These are phyloP conservation scores for Nomada goodeniana DNA, from an alignment of 2,888 invertebrate species.

Conservation along the genomic window DNA sequence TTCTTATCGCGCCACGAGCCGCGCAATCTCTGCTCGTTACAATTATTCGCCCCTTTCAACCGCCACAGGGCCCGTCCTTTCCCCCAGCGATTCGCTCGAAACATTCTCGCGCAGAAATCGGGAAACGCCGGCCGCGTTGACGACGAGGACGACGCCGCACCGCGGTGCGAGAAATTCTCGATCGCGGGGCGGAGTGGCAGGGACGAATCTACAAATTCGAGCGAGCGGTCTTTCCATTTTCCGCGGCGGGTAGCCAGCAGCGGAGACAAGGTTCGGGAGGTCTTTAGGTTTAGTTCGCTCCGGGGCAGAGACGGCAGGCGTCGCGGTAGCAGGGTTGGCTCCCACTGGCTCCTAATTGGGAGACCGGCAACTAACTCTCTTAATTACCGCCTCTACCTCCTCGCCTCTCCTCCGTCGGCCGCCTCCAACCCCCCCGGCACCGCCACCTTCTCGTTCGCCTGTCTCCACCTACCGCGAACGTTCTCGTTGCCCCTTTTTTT, in stretches of 20 bases:
- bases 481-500: constrained; percentile 48
- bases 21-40: constrained; percentile 77
- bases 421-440: constrained; percentile 59
- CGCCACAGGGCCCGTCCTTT: constrained; percentile 29
- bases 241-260: constrained; percentile 60
- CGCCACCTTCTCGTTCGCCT: constrained; percentile 63
- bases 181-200: not conserved
- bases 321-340: constrained; percentile 75
- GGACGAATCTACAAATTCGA: constrained; percentile 34
- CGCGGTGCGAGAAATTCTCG: no score
- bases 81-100: constrained; percentile 68
- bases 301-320: constrained; percentile 76
- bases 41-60: constrained; percentile 78
- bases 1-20: constrained; percentile 72
- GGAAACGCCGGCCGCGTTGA: not conserved
- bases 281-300: constrained; percentile 77
- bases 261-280: constrained; percentile 72
- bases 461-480: constrained; percentile 58
- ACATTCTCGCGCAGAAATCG: not conserved
- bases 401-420: constrained; percentile 70
- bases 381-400: constrained; percentile 85
- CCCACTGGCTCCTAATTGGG: constrained; percentile 83
- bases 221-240: constrained; percentile 60
- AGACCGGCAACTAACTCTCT: constrained; percentile 85
- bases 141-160: no score